Conservation (phyloP, 2,888 invertebrate genomes). For the Hedya salicella region DNA sequence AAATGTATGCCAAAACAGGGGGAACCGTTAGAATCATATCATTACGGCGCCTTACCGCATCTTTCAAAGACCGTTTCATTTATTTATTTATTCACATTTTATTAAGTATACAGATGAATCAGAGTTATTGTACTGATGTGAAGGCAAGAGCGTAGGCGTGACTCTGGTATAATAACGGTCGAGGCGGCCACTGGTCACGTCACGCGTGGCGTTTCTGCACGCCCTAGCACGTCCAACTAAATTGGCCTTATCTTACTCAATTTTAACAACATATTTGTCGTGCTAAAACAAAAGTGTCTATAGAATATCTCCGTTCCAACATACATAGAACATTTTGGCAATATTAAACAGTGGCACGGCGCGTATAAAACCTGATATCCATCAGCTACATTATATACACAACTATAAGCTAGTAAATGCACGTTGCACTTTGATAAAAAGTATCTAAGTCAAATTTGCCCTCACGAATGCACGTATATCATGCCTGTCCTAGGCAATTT, state of each 20-base stretch:
- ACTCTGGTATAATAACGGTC: slow-evolving; percentile 49
- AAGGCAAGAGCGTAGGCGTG: slow-evolving; percentile 47
- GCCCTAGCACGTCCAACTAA: slow-evolving; percentile 57
- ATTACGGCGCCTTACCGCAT: not conserved
- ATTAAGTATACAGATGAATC: slow-evolving; percentile 17
- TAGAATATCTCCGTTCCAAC: not conserved
- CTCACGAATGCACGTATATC: not conserved
- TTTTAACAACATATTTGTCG: slow-evolving; percentile 19
- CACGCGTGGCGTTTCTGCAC: slow-evolving; percentile 62
- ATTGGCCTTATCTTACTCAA: slow-evolving; percentile 49
- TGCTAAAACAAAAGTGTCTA: not conserved
- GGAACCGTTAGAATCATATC: not conserved
- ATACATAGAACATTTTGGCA: not conserved
- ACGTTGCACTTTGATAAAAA: not conserved
- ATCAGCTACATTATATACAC: not conserved
- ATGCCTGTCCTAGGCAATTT: slow-evolving; percentile 9
- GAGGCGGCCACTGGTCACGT: slow-evolving; percentile 52
- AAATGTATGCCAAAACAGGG: too few species aligned
- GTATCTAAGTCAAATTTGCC: not conserved
- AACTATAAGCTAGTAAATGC: not conserved
- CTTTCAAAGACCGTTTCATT: not conserved
- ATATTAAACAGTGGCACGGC: not conserved
- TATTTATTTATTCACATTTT: too few species aligned
- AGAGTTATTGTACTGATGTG: slow-evolving; percentile 10
- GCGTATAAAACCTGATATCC: not conserved